These are phyloP conservation scores for Amiota mariae DNA, from an alignment of 2,888 invertebrate genomes.

Conservation along the genomic window DNA sequence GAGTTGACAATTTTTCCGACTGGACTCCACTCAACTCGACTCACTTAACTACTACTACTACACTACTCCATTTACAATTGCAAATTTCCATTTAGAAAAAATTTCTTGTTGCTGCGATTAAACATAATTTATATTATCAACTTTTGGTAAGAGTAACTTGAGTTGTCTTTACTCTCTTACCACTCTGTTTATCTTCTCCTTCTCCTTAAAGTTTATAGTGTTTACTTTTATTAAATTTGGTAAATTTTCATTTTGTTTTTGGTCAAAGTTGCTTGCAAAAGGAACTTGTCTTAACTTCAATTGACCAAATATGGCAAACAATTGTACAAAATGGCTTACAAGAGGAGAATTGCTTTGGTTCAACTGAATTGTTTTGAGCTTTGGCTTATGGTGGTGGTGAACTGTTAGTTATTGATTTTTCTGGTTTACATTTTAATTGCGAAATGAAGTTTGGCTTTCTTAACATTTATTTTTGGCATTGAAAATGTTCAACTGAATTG, in stretches of 20 bases:
- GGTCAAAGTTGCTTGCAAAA: background rate
- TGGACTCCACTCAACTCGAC: background rate
- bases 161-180: background rate
- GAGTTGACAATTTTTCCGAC: slow-evolving; percentile 9
- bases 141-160: background rate
- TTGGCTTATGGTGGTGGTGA: no score
- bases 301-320: slow-evolving; percentile 20
- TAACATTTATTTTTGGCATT: no score
- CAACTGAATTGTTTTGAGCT: no score
- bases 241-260: background rate
- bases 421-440: slow-evolving; percentile 12
- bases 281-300: background rate
- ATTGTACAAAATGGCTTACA: slow-evolving; percentile 10
- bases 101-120: slow-evolving; percentile 8
- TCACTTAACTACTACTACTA: background rate
- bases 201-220: background rate
- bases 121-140: slow-evolving; percentile 25
- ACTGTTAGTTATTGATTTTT: background rate
- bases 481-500: no score
- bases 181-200: background rate
- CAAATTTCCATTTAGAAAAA: slow-evolving; percentile 25
- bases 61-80: slow-evolving; percentile 28
- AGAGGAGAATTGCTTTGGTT: no score
- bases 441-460: background rate
- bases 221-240: background rate